Percentiles rank a stretch among this genome's conserved stretches.
Conservation (phyloP, 1,140 invertebrate genomes). For the Globodera rostochiensis region DNA sequence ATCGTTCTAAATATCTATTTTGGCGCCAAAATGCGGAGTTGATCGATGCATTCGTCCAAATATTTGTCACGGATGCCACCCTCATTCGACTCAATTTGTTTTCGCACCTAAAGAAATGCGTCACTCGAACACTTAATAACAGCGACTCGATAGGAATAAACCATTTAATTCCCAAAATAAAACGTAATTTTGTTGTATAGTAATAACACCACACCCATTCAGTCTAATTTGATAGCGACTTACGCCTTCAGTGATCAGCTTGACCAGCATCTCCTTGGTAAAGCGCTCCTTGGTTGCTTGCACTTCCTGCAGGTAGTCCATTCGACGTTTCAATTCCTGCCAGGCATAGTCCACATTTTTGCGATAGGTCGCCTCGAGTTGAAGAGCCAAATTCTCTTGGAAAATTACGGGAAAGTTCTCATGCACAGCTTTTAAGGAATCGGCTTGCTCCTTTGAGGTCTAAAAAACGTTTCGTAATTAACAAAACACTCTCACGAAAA, state of each 20-base stretch:
- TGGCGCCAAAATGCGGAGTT: constrained; percentile 47
- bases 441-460: constrained; percentile 59
- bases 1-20: not conserved
- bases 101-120: constrained; percentile 44
- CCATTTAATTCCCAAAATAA: constrained; percentile 2
- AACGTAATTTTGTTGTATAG: not conserved
- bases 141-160: constrained; percentile 20
- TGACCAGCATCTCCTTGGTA: constrained; percentile 58
- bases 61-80: constrained; percentile 61
- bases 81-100: constrained; percentile 51
- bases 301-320: constrained; percentile 62
- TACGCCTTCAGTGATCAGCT: constrained; percentile 54
- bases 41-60: constrained; percentile 59
- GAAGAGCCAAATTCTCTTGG: constrained; percentile 61
- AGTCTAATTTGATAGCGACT: constrained; percentile 3
- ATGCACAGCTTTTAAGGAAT: constrained; percentile 58
- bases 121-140: not conserved
- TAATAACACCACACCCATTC: constrained; percentile 11
- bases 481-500: too few species aligned
- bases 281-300: constrained; percentile 63
- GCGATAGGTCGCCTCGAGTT: constrained; percentile 64
- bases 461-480: constrained; percentile 23
- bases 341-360: constrained; percentile 63
- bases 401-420: constrained; percentile 62
- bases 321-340: constrained; percentile 59